Evolutionary conservation across 2,888 invertebrate species (phyloP), one percentile per base, ranked within the genome.

Genomic region (Coenonympha glycerion): DNA sequence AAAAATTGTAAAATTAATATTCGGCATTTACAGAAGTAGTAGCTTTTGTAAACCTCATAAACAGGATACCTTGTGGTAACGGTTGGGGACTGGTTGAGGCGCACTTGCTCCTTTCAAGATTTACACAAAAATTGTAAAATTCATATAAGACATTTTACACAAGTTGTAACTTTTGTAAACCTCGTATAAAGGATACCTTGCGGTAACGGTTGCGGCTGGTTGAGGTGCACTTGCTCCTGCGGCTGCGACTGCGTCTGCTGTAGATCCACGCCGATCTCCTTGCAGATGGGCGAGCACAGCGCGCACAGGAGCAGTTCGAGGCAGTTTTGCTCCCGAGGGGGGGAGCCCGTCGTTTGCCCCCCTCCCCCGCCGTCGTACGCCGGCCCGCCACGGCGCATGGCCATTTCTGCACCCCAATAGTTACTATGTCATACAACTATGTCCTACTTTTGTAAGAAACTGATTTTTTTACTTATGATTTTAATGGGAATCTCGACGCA

Each of bases 281-380:
- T 88, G 73, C 88, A 88, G 60, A 87, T 79, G 49, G 88, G 88
- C 0, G 80, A 45, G 67, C 87, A 88, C 2, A 88, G 76, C 0
- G 86, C 83, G 39, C 88, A 88, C 40, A 87, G 77, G 51, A 88
- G 66, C 55, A 82, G 83, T 47, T 87, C 87, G 4, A 87, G 72
- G 47, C 85, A 87, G 65, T 73, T 68, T 59, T 74, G 80, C 52
- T 80, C 78, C 18, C 55, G 64, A 2, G 62, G 65, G 39, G 62
- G 57, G 53, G 58, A 52, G 5, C 2, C 8, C 31, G 15, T 15
- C 63, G 39, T 21, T 51, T 15, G 22, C 30, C 31, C 47, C 59
- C 53, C 80, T 18, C 78, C 78, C 59, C 53, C 80, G 16, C 78
- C 78, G 66, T 78, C 79, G 71, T 76, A 76, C 1, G 75, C 78